These are phyloP conservation scores for Ciconia nigra DNA, from an alignment of 2,797 vertebrate genomes.

Conservation along the genomic window DNA sequence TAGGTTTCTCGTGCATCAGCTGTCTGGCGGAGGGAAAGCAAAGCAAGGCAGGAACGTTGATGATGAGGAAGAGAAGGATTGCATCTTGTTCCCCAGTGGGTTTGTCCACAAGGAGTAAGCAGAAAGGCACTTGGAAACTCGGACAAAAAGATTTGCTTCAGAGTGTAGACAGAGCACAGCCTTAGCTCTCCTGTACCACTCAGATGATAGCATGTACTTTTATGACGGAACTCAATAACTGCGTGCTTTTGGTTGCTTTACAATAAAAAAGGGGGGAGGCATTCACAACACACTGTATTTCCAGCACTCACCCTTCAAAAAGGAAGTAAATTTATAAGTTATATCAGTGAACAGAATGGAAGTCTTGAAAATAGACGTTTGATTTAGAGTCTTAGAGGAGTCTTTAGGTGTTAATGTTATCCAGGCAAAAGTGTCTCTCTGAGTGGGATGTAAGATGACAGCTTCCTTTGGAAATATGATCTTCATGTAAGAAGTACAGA, in stretches of 20 bases:
- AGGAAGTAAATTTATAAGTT: not conserved
- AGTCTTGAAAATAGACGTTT: not conserved
- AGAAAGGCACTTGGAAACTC: not conserved
- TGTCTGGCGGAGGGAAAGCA: not conserved
- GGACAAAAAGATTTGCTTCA: not conserved
- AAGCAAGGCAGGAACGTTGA: not conserved
- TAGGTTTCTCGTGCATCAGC: not conserved
- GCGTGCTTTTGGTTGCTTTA: accelerated
- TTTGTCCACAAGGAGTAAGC: not conserved
- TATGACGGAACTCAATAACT: not conserved
- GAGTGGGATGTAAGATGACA: not conserved
- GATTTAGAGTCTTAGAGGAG: not conserved
- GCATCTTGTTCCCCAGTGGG: not conserved
- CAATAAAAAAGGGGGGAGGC: accelerated
- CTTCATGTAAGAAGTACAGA: not conserved
- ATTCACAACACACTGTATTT: too few relatives aligned
- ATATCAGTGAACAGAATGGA: not conserved
- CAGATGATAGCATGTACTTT: accelerated
- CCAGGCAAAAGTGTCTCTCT: not conserved
- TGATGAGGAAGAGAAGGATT: not conserved
- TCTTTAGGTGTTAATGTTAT: not conserved
- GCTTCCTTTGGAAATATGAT: not conserved
- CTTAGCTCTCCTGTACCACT: not conserved
- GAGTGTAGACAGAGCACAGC: not conserved
- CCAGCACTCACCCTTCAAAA: not conserved